These are phyloP conservation scores for Lasioglossum marginatum DNA, from an alignment of 2,888 invertebrate genomes.

Conservation along the genomic window DNA sequence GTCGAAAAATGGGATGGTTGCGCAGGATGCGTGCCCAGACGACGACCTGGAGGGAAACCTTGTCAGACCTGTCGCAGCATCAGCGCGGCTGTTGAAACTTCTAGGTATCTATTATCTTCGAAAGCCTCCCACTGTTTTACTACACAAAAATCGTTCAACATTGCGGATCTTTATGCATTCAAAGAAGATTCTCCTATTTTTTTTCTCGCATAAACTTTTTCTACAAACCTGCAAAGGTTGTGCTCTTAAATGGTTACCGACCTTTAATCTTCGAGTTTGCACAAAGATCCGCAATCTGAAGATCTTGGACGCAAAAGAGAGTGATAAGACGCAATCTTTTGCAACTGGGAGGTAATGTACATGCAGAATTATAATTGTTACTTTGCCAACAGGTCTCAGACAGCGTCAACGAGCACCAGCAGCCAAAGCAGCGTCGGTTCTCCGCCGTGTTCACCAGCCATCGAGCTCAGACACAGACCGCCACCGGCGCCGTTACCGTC, in stretches of 20 bases:
- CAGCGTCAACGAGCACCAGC: slow-evolving; percentile 79
- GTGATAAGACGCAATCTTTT: background rate
- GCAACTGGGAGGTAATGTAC: background rate
- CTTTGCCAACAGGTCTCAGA: slow-evolving; percentile 73
- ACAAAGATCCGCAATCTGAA: background rate
- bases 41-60: slow-evolving; percentile 76
- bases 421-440: slow-evolving; percentile 79
- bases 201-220: background rate
- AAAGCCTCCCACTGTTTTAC: background rate
- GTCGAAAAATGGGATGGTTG: slow-evolving; percentile 85
- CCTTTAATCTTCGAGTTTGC: background rate
- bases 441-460: slow-evolving; percentile 78
- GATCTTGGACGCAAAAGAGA: background rate
- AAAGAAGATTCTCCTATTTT: no score
- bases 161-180: no score
- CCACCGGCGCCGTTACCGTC: slow-evolving; percentile 77
- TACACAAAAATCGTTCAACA: no score
- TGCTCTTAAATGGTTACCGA: no score
- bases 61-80: slow-evolving; percentile 80
- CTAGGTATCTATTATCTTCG: slow-evolving; percentile 70
- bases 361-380: background rate
- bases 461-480: slow-evolving; percentile 81
- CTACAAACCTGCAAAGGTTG: background rate
- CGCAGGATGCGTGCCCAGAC: slow-evolving; percentile 81
- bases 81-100: slow-evolving; percentile 82